phyloP scores from a whole-genome alignment of 2,113 vertebrate genomes.

The Labrus mixtus region DNA sequence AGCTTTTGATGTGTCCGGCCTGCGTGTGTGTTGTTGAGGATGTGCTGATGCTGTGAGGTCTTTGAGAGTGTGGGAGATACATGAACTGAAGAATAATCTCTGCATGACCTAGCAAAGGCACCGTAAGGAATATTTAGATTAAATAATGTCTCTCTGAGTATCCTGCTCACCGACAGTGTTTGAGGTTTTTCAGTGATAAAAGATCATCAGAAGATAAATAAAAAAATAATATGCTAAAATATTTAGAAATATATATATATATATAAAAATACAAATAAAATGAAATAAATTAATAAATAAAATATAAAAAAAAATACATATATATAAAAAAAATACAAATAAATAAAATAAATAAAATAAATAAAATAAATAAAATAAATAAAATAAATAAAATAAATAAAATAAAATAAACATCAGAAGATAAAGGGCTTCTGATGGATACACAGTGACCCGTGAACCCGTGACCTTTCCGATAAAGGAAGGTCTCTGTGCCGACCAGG shows the following conservation, averaged over 20 bases:
- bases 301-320: too few relatives aligned
- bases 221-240: too few relatives aligned
- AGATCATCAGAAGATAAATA: too few relatives aligned
- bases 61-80: not conserved
- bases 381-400: too few relatives aligned
- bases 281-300: too few relatives aligned
- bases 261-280: too few relatives aligned
- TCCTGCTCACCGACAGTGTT: not conserved
- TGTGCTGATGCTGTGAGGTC: not conserved
- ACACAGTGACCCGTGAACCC: slow-evolving; percentile 42
- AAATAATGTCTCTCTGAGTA: not conserved
- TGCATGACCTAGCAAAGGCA: not conserved
- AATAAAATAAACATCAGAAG: too few relatives aligned
- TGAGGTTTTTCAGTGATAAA: too few relatives aligned
- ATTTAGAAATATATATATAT: too few relatives aligned
- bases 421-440: slow-evolving; percentile 58
- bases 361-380: too few relatives aligned
- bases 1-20: slow-evolving; percentile 12
- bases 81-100: not conserved
- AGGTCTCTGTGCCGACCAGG: slow-evolving; percentile 40
- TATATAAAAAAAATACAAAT: too few relatives aligned
- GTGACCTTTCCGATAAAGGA: slow-evolving; percentile 59
- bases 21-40: not conserved
- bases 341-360: too few relatives aligned
- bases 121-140: not conserved